Base-by-base conservation (phyloP, 2,888 invertebrate species). In the Tetropium fuscum region DNA sequence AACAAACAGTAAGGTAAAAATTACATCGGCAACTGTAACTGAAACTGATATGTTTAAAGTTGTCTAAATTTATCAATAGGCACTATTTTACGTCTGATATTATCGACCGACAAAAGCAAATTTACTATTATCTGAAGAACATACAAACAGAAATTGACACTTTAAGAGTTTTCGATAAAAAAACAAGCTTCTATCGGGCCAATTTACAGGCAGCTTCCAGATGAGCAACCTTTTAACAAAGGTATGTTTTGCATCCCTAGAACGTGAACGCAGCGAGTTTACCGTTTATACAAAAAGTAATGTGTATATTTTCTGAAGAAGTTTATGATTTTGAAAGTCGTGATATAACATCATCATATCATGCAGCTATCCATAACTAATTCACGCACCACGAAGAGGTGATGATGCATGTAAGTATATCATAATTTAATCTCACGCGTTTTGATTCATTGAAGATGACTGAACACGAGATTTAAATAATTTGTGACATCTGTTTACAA, bases 11-110 rank as follows among this genome's bases (percentile, higher is more conserved):
- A 38, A 32, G 2, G 19, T 2, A 27, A 18, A 43, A 57, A 41
- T 63, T 16, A 15, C 32, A 48, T 70, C 73, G 69, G 45, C 70
- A 19, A 60, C 45, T 69, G 57, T 22, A 60, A 66, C 59, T 70
- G 79, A 77, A 79, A 80, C 78, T 78, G 80, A 80, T 80, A 80
- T 73, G 77, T 80, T 78, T 77, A 73, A 77, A 78, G 78, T 77
- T 77, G 77, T 78, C 74, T 71, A 70, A 73, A 76, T 69, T 70
- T 70, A 63, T 74, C 70, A 75, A 78, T 74, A 63, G 72, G 70
- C 66, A 65, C 72, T 70, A 73, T 74, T 74, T 74, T 74, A 76
- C 72, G 68, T 72, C 63, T 68, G 67, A 72, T 68, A 63, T 63
- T 66, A 71, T 73, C 68, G 63, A 55, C 73, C 74, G 75, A 76